Evolutionary conservation across 2,797 vertebrate genomes (phyloP).

Genomic region (Mionectes olivaceus): DNA sequence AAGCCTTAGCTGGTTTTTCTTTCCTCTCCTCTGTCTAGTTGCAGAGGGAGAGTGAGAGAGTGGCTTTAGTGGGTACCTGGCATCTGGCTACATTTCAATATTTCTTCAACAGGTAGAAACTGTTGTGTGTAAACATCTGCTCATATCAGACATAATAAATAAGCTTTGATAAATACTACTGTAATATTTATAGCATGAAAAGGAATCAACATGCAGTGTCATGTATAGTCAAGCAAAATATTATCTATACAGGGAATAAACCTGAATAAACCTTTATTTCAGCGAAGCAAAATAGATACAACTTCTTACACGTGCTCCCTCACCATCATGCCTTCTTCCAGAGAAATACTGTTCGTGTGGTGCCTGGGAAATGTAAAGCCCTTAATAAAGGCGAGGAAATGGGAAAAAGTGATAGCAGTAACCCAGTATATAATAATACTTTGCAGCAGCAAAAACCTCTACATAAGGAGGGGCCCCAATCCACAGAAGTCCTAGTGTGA

Average conservation of each 20-base stretch:
- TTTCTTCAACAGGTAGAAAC: background rate
- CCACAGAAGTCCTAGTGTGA: background rate
- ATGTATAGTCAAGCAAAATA: background rate
- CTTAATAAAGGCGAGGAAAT: background rate
- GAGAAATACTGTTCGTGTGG: background rate
- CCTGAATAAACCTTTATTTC: background rate
- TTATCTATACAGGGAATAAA: background rate
- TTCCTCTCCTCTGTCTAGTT: too few relatives aligned
- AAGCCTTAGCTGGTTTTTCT: too few relatives aligned
- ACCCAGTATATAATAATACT: background rate
- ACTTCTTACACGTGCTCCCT: background rate
- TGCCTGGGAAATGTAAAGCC: background rate
- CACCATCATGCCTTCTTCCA: background rate
- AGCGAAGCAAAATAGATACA: background rate
- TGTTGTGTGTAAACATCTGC: background rate
- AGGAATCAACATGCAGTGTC: background rate
- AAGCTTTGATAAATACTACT: background rate
- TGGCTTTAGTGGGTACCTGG: too few relatives aligned
- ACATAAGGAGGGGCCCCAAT: background rate
- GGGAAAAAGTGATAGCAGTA: background rate
- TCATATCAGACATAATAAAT: background rate
- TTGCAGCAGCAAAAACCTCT: background rate
- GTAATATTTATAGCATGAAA: background rate
- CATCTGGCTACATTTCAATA: background rate
- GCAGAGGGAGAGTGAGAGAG: too few relatives aligned